phyloP scores from a whole-genome alignment of 2,113 vertebrate genomes.

The Chionodraco myersi region DNA sequence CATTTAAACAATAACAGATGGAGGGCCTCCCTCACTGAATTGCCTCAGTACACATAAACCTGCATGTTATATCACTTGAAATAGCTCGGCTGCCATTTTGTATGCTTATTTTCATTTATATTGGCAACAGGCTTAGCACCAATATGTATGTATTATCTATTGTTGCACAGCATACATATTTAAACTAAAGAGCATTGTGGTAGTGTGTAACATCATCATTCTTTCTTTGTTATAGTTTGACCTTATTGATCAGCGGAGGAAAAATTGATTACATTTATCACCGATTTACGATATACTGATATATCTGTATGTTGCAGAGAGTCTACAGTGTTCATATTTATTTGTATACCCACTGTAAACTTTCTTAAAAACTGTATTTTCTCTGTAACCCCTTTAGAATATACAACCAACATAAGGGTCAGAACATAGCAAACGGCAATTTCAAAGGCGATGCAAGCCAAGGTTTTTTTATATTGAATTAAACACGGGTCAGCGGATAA shows the following conservation, averaged over 20 bases:
- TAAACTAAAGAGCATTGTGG: not conserved
- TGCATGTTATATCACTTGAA: constrained; percentile 32
- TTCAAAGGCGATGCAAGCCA: not conserved
- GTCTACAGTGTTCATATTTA: not conserved
- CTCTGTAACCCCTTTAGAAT: constrained; percentile 7
- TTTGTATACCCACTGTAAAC: not conserved
- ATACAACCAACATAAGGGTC: constrained; percentile 18
- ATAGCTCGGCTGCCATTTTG: constrained; percentile 20
- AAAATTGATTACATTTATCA: not conserved
- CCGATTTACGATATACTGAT: not conserved
- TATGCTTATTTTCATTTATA: constrained; percentile 30
- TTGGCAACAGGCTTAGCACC: constrained; percentile 6
- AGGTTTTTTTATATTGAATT: constrained; percentile 19
- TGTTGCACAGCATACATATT: not conserved
- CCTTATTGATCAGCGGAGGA: not conserved
- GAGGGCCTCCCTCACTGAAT: constrained; percentile 23
- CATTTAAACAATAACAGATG: constrained; percentile 63
- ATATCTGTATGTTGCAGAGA: not conserved
- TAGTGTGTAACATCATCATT: not conserved
- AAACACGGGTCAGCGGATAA: constrained; percentile 20
- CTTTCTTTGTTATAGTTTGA: not conserved
- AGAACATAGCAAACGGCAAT: not conserved
- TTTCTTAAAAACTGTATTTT: not conserved
- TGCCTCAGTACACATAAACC: constrained; percentile 36
- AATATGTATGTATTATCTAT: not conserved